These are phyloP conservation scores for Lutraria lutraria DNA, from an alignment of 2,888 invertebrate genomes.

Conservation along the genomic window DNA sequence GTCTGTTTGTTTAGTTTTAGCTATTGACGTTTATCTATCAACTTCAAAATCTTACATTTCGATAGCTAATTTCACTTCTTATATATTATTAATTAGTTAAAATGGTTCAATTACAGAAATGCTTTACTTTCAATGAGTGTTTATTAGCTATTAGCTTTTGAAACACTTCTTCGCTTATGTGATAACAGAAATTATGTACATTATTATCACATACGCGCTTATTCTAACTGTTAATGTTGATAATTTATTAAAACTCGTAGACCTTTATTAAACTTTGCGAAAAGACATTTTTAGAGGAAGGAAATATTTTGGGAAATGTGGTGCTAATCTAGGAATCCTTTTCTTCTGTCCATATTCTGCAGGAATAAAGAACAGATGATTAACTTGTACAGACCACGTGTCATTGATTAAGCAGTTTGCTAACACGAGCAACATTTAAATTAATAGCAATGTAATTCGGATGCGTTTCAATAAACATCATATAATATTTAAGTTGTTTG, in stretches of 20 bases:
- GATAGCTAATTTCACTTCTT: background rate
- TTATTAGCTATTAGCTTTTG: too few species aligned
- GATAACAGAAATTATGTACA: too few species aligned
- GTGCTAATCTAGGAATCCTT: too few species aligned
- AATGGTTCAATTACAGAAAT: background rate
- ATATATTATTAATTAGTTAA: background rate
- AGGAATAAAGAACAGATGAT: too few species aligned
- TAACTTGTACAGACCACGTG: too few species aligned
- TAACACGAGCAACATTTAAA: too few species aligned
- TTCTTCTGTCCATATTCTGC: too few species aligned
- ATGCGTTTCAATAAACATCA: background rate
- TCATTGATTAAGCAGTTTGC: too few species aligned
- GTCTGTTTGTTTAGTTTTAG: background rate
- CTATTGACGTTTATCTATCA: background rate
- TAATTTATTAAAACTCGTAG: background rate
- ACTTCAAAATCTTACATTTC: background rate
- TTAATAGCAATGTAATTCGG: background rate
- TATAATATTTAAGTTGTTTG: background rate
- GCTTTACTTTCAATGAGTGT: background rate
- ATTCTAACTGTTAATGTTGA: background rate
- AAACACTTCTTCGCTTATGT: too few species aligned
- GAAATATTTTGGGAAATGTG: too few species aligned
- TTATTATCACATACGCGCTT: background rate
- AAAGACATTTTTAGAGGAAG: too few species aligned
- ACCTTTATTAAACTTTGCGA: background rate